Percentiles rank a stretch among this genome's conserved stretches.
Evolutionary conservation across 2,888 invertebrate genomes (phyloP).

Genomic region (Trichogramma evanescens): DNA sequence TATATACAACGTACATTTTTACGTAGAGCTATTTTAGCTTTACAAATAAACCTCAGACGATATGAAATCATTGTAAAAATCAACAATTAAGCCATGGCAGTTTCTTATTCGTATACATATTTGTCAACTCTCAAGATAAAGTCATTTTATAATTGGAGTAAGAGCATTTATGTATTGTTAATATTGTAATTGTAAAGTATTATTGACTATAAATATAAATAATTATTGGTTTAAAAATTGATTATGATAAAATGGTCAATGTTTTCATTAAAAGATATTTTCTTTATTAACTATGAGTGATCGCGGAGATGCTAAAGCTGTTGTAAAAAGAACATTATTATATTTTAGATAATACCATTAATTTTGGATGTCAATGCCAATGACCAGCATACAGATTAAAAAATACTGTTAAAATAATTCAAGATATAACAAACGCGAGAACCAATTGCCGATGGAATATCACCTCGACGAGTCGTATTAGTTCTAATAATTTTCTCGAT

Average conservation of each 20-base stretch:
- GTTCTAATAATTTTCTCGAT: no score
- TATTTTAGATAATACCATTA: no score
- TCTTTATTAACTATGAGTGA: no score
- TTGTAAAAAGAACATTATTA: no score
- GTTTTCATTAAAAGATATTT: neutral
- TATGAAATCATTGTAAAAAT: constrained; percentile 14
- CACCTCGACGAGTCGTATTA: no score
- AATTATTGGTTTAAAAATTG: constrained; percentile 21
- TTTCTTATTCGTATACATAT: constrained; percentile 17
- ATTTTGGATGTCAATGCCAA: no score
- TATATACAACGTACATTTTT: constrained; percentile 11
- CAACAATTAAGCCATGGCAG: constrained; percentile 10
- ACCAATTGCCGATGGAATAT: no score
- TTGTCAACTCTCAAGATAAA: constrained; percentile 17
- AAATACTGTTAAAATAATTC: no score
- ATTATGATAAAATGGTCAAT: constrained; percentile 11
- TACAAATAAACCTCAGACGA: constrained; percentile 4
- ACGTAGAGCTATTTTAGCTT: constrained; percentile 5
- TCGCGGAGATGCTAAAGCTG: no score
- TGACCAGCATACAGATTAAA: no score
- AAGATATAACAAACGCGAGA: no score
- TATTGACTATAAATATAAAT: constrained; percentile 21
- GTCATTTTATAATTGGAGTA: constrained; percentile 22
- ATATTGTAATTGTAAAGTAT: constrained; percentile 22
- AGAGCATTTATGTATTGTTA: constrained; percentile 24